Evolutionary conservation across 2,113 vertebrate species (phyloP), one percentile per base, ranked within the genome.

Genomic region (Poeciliopsis occidentalis): DNA sequence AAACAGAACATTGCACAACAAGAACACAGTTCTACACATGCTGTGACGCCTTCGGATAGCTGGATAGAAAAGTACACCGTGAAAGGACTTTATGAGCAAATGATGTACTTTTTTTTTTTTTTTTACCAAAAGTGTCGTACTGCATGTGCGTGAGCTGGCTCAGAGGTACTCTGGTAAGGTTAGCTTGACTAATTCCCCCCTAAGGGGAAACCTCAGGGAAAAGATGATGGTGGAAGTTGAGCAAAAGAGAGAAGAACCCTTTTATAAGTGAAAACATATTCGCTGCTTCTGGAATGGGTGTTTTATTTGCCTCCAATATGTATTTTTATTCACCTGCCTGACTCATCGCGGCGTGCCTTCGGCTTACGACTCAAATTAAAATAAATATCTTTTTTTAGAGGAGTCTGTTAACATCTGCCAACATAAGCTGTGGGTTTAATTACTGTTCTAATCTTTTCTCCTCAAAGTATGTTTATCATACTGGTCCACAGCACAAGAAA

Each of bases 1-100:
- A 83, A 91, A 78, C 69, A 39, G 86, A 71, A 91, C 67, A 76
- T 86, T 69, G 81, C 90, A 93, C 87, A 87, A 91, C 78, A 84
- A 85, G 87, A 87, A 83, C 67, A 78, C 24, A 72, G 67, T 67
- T 87, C 64, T 83, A 87, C 74, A 37, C 76, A 64, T 83, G 74
- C 76, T 71, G 81, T 67, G 84, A 85, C 69, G 79, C 80, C 80
- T 79, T 84, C 82, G 68, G 74, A 67, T 80, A n/a, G 69, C 67
- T 67, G 24, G 71, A 68, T 78, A 70, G 69, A 57, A 54, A 75
- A 73, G 47, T 32, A 60, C 31, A 7, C 17, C 34, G n/a, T 73
- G 27, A 72, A 69, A 78, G 68, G 2, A 44, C 17, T 29, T 24
- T 32, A 71, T 57, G 12, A 65, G 51, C 10, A 64, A 13, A 61